phyloP scores from a whole-genome alignment of 1,140 invertebrate genomes.

The Drosophila pandora region DNA sequence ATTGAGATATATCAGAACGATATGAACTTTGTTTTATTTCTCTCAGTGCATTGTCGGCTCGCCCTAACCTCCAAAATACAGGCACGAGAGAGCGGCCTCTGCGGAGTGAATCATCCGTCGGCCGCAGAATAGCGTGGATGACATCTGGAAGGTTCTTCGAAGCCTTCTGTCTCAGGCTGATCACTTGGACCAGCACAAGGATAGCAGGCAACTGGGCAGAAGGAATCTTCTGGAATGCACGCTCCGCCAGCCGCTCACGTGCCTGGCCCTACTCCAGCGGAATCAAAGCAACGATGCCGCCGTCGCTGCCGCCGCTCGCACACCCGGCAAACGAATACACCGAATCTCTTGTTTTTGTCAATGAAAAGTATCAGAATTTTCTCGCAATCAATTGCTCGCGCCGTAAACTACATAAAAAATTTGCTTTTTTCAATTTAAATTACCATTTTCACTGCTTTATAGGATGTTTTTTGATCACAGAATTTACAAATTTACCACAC shows the following conservation, averaged over 20 bases:
- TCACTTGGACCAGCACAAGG: background rate
- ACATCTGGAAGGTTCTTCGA: constrained; percentile 40
- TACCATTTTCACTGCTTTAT: constrained; percentile 74
- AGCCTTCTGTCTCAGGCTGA: background rate
- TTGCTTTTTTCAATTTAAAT: constrained; percentile 28
- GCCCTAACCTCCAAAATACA: constrained; percentile 49
- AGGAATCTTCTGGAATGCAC: constrained; percentile 39
- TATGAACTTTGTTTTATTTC: background rate
- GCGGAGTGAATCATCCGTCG: constrained; percentile 38
- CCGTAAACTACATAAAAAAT: constrained; percentile 49
- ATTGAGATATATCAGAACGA: no score
- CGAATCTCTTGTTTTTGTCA: constrained; percentile 51
- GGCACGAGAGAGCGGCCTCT: constrained; percentile 18
- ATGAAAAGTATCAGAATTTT: constrained; percentile 52
- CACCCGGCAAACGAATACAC: constrained; percentile 74
- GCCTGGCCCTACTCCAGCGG: constrained; percentile 10
- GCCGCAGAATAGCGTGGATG: constrained; percentile 26
- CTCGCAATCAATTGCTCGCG: constrained; percentile 3
- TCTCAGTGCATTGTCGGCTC: constrained; percentile 29
- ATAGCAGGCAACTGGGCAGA: background rate
- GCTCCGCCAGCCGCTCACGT: constrained; percentile 41
- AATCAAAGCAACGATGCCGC: background rate
- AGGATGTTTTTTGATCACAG: constrained; percentile 73
- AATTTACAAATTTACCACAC: constrained; percentile 64
- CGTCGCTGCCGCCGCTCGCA: constrained; percentile 15